Conservation (phyloP, 2,113 vertebrate genomes). For the Scomber scombrus region DNA sequence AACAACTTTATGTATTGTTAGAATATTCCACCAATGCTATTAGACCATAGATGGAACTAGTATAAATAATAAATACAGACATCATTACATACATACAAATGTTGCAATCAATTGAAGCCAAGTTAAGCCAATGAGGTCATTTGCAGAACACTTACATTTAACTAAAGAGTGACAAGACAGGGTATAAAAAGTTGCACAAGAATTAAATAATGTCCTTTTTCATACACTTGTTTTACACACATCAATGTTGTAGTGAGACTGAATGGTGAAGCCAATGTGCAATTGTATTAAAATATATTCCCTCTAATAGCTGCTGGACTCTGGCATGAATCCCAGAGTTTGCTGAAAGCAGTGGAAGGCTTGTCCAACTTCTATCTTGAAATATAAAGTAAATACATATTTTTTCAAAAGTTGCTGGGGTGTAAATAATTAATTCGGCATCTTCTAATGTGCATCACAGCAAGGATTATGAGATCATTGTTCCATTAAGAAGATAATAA, state of each 20-base stretch:
- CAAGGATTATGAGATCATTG: conserved; percentile 32
- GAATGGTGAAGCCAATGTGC: not conserved
- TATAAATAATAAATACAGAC: conserved; percentile 11
- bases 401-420: not conserved
- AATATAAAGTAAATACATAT: conserved; percentile 8
- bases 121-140: not conserved
- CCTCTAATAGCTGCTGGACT: not conserved
- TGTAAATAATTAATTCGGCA: conserved; percentile 26
- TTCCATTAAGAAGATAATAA: conserved; percentile 44
- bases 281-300: not conserved
- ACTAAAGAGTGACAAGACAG: not conserved
- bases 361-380: not conserved
- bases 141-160: not conserved
- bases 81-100: not conserved
- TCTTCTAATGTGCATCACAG: conserved; percentile 24
- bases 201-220: not conserved
- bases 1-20: conserved; percentile 18
- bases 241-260: not conserved
- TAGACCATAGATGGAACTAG: not conserved
- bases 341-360: conserved; percentile 5
- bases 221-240: not conserved
- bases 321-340: not conserved
- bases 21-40: conserved; percentile 7
- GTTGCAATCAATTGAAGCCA: too few species aligned
- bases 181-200: not conserved